Conservation (phyloP, 2,797 vertebrate species). For the Xerus rutilus region DNA sequence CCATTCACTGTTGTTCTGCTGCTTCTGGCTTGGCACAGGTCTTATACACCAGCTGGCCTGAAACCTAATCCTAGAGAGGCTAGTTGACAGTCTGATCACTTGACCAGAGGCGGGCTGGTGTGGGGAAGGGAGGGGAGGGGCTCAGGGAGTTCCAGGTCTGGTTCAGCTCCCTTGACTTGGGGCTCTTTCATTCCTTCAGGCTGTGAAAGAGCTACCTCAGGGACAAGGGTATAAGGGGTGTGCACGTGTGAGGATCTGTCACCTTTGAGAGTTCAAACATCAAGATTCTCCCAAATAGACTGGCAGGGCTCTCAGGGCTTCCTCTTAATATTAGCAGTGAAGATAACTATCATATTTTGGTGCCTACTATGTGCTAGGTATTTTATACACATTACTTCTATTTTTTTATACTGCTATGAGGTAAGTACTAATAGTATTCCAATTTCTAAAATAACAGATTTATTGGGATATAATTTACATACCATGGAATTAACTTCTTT, state of each 20-base stretch:
- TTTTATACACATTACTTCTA: not conserved
- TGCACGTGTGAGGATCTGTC: not conserved
- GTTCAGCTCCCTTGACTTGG: constrained; percentile 17
- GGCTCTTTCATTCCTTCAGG: constrained; percentile 48
- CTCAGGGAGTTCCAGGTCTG: constrained; percentile 58
- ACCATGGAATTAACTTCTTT: not conserved
- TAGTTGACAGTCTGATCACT: constrained; percentile 67
- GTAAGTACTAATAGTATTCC: not conserved
- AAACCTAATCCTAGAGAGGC: constrained; percentile 76
- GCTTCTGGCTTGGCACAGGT: constrained; percentile 50
- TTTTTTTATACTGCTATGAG: not conserved
- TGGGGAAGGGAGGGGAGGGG: constrained; percentile 17
- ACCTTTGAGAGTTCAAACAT: constrained; percentile 50
- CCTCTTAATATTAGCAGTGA: not conserved
- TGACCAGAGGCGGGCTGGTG: constrained; percentile 66
- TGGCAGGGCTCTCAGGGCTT: not conserved
- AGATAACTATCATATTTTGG: not conserved
- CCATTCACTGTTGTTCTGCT: constrained; percentile 61
- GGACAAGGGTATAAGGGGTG: not conserved
- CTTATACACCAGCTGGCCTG: constrained; percentile 75
- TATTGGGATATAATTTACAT: constrained; percentile 23
- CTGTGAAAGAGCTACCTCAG: not conserved
- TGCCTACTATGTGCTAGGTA: not conserved
- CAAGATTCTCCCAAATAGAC: not conserved
- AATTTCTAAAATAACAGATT: not conserved